Evolutionary conservation across 2,888 invertebrate genomes (phyloP), one percentile per base, ranked within the genome.

Genomic region (Limnephilus auricula): DNA sequence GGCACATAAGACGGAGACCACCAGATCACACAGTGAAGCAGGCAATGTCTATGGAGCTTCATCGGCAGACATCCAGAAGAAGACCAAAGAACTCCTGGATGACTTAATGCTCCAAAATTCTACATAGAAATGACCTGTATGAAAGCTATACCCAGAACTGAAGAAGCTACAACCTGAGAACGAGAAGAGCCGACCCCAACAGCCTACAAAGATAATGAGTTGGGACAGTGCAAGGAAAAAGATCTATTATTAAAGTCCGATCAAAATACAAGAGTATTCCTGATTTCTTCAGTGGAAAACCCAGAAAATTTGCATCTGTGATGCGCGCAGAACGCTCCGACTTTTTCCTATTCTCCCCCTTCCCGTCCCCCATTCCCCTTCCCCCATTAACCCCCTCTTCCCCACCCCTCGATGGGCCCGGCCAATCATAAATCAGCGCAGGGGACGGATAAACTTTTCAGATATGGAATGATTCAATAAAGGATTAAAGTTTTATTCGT

Each of bases 301-400:
- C 85, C 85, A 2, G 37, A 34, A 90, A 65, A 89, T 91, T 91
- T 91, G 89, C 91, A 91, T 91, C 45, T 25, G 85, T 40, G 89
- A 91, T 91, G 89, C 79, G 91, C 84, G 32, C 79, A 45, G 83
- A 91, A 40, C 89, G 83, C 78, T 79, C 89, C 82, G 84, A 89
- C 89, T 89, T 89, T 91, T 91, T 91, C 40, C 79, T 84, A 34
- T 78, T 37, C 82, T 34, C 89, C 89, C 87, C 45, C 90, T n/a
- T 4, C 30, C 13, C 65, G 34, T 30, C 40, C 25, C 30, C 25
- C 31, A n/a, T n/a, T n/a, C 89, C 87, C 45, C 90, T n/a, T 4
- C 30, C 13, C 65, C 30, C 25, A 18, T 15, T 45, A 45, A 15
- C 45, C 25, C 45, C 80, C 31, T 13, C 18, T 5, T 80, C 89